Base-by-base conservation (phyloP, 2,797 vertebrate species). In the Thamnophis elegans region DNA sequence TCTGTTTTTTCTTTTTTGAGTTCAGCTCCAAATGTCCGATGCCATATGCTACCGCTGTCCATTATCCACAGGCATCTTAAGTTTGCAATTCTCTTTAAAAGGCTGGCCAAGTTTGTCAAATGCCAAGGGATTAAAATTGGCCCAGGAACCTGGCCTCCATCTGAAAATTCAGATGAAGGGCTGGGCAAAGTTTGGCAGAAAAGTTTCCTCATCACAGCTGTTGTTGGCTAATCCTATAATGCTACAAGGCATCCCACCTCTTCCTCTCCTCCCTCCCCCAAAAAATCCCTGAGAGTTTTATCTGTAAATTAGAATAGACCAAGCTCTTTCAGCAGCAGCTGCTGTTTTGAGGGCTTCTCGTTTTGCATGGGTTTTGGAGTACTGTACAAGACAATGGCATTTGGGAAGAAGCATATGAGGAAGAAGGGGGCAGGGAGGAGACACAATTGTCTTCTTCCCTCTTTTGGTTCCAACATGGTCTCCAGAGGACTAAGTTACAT, bases 121-220 rank as follows among this genome's bases (percentile, higher is more conserved):
- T 62, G 89, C 87, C 62, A 53, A 92, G 89, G 89, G 85, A 65
- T 53, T 88, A 42, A 93, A 89, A 7, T 47, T 91, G 54, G 20
- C 16, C 54, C 14, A 56, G 0, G 10, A 62, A 47, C 18, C 89
- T 90, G 86, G 47, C 59, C 0, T 92, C 94, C 90, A 91, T 93
- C 47, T 91, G 89, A 93, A 87, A 5, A 3, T 62, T n/a, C 58
- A 54, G n/a, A 90, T 5, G 56, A 89, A n/a, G 89, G 55, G 86
- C 18, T 78, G 59, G 65, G 56, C 82, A 85, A 25, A 16, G 6
- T 28, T 92, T 91, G 26, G 91, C 91, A 88, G 87, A 90, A 0
- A 90, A 85, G 90, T 1, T 92, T 47, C 91, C 91, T 0, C 13
- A 59, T 93, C 62, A 65, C 88, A 78, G n/a, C 87, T 93, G 60